Evolutionary conservation across 2,797 vertebrate species (phyloP).

Genomic region (Rhadinocentrus ornatus): DNA sequence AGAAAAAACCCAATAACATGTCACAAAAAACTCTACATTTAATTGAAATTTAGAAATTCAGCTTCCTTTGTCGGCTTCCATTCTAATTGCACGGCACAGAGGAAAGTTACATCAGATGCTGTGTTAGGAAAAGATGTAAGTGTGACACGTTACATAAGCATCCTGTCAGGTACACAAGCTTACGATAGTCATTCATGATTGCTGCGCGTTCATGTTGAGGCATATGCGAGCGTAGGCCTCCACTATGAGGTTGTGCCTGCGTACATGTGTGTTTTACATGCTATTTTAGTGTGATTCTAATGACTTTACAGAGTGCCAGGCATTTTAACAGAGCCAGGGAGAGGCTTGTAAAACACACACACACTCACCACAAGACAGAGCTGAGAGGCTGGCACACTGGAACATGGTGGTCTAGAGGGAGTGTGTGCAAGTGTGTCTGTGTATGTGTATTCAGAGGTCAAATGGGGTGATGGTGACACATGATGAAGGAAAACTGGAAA

Average conservation of each 20-base stretch:
- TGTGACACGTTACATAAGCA: background rate
- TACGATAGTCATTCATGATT: constrained; percentile 17
- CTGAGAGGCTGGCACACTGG: constrained; percentile 63
- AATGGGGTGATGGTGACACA: constrained; percentile 70
- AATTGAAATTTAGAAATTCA: background rate
- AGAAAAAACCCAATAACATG: background rate
- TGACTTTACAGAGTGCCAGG: constrained; percentile 77
- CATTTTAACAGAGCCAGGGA: constrained; percentile 76
- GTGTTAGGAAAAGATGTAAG: background rate
- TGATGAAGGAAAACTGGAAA: constrained; percentile 71
- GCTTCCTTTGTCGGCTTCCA: background rate
- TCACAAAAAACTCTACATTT: background rate
- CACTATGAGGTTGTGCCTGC: constrained; percentile 33
- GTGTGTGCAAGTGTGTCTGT: constrained; percentile 9
- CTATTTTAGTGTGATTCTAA: constrained; percentile 75
- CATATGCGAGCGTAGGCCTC: constrained; percentile 30
- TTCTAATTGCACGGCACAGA: background rate
- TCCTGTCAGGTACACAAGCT: constrained; percentile 1
- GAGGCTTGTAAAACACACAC: constrained; percentile 75
- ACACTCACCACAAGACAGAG: constrained; percentile 71
- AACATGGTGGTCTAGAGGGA: constrained; percentile 63
- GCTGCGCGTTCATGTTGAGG: constrained; percentile 21
- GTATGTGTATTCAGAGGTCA: constrained; percentile 62
- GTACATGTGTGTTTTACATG: constrained; percentile 69
- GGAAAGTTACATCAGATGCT: background rate